Evolutionary conservation across 53 echinoderm and acorn worm species (phyloP).

Genomic region (Paracentrotus lividus): DNA sequence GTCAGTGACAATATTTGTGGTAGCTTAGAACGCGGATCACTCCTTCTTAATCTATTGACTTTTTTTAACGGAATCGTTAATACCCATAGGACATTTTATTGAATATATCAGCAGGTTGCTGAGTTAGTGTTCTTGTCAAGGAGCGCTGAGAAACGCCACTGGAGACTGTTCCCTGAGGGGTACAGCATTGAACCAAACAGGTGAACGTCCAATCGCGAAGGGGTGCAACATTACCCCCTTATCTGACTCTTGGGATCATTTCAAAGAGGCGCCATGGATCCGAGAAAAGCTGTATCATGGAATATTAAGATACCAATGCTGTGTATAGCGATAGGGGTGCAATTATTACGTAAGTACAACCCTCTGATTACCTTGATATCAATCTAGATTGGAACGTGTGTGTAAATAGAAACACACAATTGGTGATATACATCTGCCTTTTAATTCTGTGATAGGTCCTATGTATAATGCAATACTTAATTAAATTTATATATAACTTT

Average conservation of each 20-base stretch:
- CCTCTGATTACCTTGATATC: not conserved
- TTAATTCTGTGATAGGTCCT: not conserved
- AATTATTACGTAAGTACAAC: constrained; percentile 44
- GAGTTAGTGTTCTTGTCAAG: not conserved
- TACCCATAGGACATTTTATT: not conserved
- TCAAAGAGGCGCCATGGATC: not conserved
- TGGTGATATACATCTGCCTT: too few species aligned
- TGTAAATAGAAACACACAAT: not conserved
- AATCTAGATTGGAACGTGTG: not conserved
- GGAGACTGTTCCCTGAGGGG: not conserved
- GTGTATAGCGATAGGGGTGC: not conserved
- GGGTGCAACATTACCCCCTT: not conserved
- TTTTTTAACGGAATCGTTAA: not conserved
- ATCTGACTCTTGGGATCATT: not conserved
- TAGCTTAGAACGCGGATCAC: constrained; percentile 17
- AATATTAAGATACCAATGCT: not conserved
- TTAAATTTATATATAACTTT: not conserved
- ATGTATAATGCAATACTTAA: not conserved
- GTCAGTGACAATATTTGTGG: constrained; percentile 1
- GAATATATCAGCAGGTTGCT: not conserved
- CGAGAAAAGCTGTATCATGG: not conserved
- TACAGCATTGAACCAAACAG: not conserved
- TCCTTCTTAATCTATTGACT: constrained; percentile 22
- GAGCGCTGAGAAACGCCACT: not conserved
- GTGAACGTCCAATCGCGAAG: not conserved